Percentiles rank a stretch among this genome's conserved stretches.
Conservation (phyloP, 2,888 invertebrate genomes). For the Eumacrocentrus americanus region DNA sequence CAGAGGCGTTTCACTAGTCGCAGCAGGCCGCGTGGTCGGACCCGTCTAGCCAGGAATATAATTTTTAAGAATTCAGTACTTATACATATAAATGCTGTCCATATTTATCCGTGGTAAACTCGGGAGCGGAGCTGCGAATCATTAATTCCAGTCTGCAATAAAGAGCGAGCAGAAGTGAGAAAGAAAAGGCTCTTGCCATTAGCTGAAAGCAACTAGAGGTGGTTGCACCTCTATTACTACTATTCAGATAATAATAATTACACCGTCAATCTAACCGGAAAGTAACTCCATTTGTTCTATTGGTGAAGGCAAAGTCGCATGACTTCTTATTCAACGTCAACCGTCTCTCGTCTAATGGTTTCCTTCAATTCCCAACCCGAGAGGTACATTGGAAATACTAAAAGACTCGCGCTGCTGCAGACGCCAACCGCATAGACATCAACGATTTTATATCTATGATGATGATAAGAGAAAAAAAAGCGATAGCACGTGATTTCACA, state of each 20-base stretch:
- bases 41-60: constrained; percentile 32
- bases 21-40: constrained; percentile 31
- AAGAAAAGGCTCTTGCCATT: neutral
- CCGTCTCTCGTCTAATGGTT: no score
- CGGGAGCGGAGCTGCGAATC: constrained; percentile 35
- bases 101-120: constrained; percentile 17
- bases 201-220: neutral
- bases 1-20: neutral
- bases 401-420: no score
- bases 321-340: no score
- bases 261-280: constrained; percentile 35
- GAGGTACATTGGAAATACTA: no score
- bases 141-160: constrained; percentile 34
- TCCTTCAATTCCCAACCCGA: no score
- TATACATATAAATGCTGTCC: neutral
- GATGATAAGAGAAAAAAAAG: no score
- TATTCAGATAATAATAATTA: constrained; percentile 31
- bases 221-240: no score
- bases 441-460: no score
- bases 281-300: no score
- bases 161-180: constrained; percentile 7
- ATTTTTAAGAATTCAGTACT: constrained; percentile 34
- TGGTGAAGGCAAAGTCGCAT: no score
- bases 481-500: no score
- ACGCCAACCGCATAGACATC: no score